Percentiles rank a stretch among this genome's conserved stretches.
Conservation (phyloP, 1,140 invertebrate species). For the Harlomillsia oculata region DNA sequence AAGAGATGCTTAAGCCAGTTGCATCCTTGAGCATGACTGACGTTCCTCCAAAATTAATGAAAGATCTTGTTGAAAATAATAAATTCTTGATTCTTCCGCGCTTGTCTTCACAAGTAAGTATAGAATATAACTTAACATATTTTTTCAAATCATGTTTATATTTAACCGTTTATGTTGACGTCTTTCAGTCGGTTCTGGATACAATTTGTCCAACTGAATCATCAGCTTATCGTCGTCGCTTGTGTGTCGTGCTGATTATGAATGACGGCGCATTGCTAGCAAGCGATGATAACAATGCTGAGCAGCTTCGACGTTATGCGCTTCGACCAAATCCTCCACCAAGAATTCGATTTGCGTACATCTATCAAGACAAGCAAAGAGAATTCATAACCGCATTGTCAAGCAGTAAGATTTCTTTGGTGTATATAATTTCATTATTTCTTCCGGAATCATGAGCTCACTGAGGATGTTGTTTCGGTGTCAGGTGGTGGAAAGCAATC, state of each 20-base stretch:
- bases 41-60: constrained; percentile 73
- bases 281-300: constrained; percentile 41
- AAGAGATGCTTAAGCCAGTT: constrained; percentile 74
- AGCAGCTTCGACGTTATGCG: constrained; percentile 42
- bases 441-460: too few relatives aligned
- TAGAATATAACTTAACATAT: constrained; percentile 27
- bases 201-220: constrained; percentile 79
- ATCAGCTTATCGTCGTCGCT: constrained; percentile 63
- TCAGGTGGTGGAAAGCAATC: constrained; percentile 16
- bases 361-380: constrained; percentile 71
- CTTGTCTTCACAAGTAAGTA: constrained; percentile 74
- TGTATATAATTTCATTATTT: constrained; percentile 1
- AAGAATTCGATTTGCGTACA: constrained; percentile 71
- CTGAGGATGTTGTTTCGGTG: background rate
- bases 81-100: constrained; percentile 78
- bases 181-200: constrained; percentile 60
- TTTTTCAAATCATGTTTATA: background rate
- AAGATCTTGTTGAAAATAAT: constrained; percentile 78
- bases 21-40: constrained; percentile 77
- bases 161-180: constrained; percentile 26
- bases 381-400: constrained; percentile 67
- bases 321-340: constrained; percentile 33
- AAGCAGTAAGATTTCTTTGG: constrained; percentile 42
- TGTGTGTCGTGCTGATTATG: constrained; percentile 79
- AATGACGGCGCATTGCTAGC: constrained; percentile 47